Evolutionary conservation across 2,113 vertebrate species (phyloP).

Genomic region (Oxyruncus cristatus): DNA sequence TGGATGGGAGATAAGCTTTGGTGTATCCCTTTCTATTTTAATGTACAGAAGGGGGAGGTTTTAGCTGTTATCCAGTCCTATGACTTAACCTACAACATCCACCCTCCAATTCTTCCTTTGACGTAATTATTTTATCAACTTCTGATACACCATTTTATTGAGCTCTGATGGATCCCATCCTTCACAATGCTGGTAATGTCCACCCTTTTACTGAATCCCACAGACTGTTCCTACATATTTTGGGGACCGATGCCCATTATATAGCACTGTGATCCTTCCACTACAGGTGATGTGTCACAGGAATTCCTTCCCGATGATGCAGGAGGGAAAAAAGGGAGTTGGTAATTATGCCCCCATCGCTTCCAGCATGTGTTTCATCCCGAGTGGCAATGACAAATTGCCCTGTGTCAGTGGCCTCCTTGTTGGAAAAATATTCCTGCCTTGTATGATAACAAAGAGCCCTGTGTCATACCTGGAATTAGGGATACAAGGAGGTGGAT

Average conservation of each 20-base stretch:
- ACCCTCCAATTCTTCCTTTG: neutral
- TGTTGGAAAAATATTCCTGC: neutral
- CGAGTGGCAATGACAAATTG: neutral
- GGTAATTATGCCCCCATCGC: neutral
- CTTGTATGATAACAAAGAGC: neutral
- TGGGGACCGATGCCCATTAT: neutral
- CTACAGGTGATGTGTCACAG: neutral
- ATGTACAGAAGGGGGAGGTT: neutral
- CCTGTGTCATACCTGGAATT: neutral
- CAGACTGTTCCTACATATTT: neutral
- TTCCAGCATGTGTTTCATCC: neutral
- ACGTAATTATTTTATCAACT: neutral
- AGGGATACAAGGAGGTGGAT: neutral
- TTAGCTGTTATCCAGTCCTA: neutral
- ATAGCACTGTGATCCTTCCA: neutral
- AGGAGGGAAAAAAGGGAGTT: neutral
- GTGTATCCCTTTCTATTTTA: neutral
- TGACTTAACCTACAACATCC: neutral
- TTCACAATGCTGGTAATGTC: neutral
- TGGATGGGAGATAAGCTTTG: neutral
- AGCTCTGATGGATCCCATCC: neutral
- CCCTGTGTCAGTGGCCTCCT: neutral
- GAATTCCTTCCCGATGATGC: neutral
- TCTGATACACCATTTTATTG: neutral
- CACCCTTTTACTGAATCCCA: neutral